These are phyloP conservation scores for Clangula hyemalis DNA, from an alignment of 2,797 vertebrate species.

Conservation along the genomic window DNA sequence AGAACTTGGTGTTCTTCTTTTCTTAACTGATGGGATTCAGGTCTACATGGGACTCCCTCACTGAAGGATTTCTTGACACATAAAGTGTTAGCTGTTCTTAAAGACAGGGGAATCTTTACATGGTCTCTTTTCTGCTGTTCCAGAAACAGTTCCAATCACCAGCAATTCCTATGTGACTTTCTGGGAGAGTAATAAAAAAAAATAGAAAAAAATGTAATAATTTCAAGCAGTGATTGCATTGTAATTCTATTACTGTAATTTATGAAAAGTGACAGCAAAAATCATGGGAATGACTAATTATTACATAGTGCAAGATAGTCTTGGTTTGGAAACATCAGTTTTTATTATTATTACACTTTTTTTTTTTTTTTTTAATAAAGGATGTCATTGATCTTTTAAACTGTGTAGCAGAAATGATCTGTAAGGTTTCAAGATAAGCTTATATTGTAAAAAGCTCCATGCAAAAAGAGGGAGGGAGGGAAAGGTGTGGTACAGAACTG, in stretches of 20 bases:
- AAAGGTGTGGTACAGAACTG: not conserved
- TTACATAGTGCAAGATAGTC: not conserved
- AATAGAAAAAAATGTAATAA: not conserved
- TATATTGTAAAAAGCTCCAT: not conserved
- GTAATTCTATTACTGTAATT: not conserved
- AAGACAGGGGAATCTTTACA: constrained; percentile 1
- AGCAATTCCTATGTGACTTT: constrained; percentile 14
- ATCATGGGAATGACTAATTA: not conserved
- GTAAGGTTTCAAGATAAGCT: not conserved
- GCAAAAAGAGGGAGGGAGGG: not conserved
- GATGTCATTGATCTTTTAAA: constrained; percentile 22
- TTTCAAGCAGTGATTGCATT: not conserved
- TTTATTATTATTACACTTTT: not conserved
- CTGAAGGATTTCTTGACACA: not conserved
- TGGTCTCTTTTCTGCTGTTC: not conserved
- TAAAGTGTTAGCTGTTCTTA: not conserved
- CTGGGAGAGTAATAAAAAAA: constrained; percentile 16
- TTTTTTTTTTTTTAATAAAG: constrained; percentile 4
- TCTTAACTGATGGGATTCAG: constrained; percentile 42
- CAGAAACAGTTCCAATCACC: not conserved
- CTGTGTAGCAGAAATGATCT: not conserved
- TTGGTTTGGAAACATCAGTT: constrained; percentile 1
- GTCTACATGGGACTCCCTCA: not conserved
- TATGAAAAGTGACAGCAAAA: not conserved
- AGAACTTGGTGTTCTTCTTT: constrained; percentile 25